Evolutionary conservation across 2,888 invertebrate species (phyloP).

Genomic region (Pegoplata infirma): DNA sequence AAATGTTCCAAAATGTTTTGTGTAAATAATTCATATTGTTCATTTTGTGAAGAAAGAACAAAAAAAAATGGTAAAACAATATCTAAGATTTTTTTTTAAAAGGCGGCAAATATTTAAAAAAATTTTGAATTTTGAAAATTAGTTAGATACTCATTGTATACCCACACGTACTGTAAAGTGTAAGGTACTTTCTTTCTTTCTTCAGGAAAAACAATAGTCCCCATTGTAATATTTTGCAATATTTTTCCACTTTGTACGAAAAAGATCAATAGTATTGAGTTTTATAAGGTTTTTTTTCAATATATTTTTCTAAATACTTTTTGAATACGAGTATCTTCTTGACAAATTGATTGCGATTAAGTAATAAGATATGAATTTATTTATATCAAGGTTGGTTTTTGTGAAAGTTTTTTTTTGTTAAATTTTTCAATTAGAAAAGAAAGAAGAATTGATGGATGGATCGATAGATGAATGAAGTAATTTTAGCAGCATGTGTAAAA

Average conservation of each 20-base stretch:
- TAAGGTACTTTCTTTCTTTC: conserved; percentile 24
- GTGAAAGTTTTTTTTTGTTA: not conserved
- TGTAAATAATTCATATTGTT: conserved; percentile 40
- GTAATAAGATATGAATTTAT: conserved; percentile 58
- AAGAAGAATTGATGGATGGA: conserved; percentile 29
- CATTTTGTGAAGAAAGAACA: conserved; percentile 27
- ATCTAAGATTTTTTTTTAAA: not conserved
- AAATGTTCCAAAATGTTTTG: conserved; percentile 37
- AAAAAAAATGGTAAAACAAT: conserved; percentile 15
- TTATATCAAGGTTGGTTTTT: conserved; percentile 22
- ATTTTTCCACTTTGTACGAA: not conserved
- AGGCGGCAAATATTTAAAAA: conserved; percentile 53
- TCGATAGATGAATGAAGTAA: conserved; percentile 42
- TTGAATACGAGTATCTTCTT: conserved; percentile 29
- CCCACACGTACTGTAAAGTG: conserved; percentile 55
- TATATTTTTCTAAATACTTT: not conserved
- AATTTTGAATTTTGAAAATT: conserved; percentile 42
- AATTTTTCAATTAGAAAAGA: conserved; percentile 12
- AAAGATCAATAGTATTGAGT: conserved; percentile 14
- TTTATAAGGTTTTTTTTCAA: not conserved
- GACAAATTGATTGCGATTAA: conserved; percentile 62
- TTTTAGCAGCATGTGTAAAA: conserved; percentile 51
- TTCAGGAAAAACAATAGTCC: too few species aligned
- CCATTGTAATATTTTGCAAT: conserved; percentile 21
- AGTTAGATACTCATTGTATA: conserved; percentile 46